These are phyloP conservation scores for Paramacrobiotus metropolitanus DNA, from an alignment of 1,140 invertebrate genomes.

Conservation along the genomic window DNA sequence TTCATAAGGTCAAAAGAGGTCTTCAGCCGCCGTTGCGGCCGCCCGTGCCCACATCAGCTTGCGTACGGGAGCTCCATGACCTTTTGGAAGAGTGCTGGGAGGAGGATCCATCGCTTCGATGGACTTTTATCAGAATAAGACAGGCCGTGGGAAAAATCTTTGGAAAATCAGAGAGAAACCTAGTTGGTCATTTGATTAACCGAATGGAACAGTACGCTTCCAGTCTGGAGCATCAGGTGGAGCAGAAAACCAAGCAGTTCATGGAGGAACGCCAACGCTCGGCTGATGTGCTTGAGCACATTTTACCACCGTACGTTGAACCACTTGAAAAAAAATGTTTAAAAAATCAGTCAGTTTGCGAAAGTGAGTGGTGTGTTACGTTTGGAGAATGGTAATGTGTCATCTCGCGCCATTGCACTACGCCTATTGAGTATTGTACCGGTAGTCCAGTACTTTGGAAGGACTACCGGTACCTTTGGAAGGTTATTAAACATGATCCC, in stretches of 20 bases:
- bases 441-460: too few species aligned
- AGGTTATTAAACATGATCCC: too few species aligned
- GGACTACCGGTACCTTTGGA: too few species aligned
- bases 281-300: not conserved
- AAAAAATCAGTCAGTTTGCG: too few species aligned
- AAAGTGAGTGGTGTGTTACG: too few species aligned
- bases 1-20: too few species aligned
- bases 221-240: not conserved
- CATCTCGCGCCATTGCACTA: too few species aligned
- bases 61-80: constrained; percentile 13
- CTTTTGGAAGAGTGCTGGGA: constrained; percentile 64
- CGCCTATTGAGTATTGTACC: too few species aligned
- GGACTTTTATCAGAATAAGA: constrained; percentile 58
- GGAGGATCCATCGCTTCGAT: constrained; percentile 48
- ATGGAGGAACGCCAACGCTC: not conserved
- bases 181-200: constrained; percentile 86
- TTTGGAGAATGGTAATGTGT: too few species aligned
- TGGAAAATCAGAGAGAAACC: constrained; percentile 28
- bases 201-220: too few species aligned
- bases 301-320: not conserved
- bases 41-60: not conserved
- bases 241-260: not conserved
- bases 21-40: not conserved
- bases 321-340: too few species aligned
- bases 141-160: constrained; percentile 18